phyloP scores from a whole-genome alignment of 2,113 vertebrate species.

The Hippocampus barbouri region DNA sequence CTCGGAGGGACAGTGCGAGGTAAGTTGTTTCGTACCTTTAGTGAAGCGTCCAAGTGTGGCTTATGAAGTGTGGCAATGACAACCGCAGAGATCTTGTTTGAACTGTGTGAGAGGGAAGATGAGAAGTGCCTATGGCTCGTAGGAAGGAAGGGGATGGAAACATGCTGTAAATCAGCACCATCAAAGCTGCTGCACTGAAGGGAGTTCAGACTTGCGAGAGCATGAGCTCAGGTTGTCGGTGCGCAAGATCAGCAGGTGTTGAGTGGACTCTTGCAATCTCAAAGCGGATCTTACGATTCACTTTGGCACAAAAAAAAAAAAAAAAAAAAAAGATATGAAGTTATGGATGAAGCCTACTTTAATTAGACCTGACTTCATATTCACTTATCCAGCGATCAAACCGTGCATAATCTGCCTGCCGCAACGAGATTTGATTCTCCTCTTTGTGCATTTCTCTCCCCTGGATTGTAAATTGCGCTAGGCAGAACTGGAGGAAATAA shows the following conservation, averaged over 20 bases:
- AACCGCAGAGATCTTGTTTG: slow-evolving; percentile 48
- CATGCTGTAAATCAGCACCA: slow-evolving; percentile 12
- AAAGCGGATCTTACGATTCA: background rate
- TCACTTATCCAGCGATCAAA: slow-evolving; percentile 1
- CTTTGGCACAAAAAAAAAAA: background rate
- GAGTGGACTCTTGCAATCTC: slow-evolving; percentile 10
- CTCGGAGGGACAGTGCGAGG: slow-evolving; percentile 21
- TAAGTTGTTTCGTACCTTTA: slow-evolving; percentile 31
- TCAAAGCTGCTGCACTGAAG: slow-evolving; percentile 34
- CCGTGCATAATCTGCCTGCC: slow-evolving; percentile 2
- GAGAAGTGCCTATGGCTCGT: background rate
- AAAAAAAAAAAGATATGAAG: background rate
- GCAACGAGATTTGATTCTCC: slow-evolving; percentile 3
- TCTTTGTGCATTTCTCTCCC: slow-evolving; percentile 19
- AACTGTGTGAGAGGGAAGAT: slow-evolving; percentile 2
- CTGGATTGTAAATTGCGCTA: background rate
- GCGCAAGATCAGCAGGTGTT: slow-evolving; percentile 45
- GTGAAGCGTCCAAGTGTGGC: slow-evolving; percentile 10
- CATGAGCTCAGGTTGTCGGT: slow-evolving; percentile 40
- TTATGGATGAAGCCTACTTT: background rate
- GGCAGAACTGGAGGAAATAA: slow-evolving; percentile 2
- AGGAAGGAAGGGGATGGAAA: slow-evolving; percentile 4
- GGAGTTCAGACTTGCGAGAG: slow-evolving; percentile 41
- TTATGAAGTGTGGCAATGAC: slow-evolving; percentile 33
- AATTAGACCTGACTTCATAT: slow-evolving; percentile 16